Conservation (phyloP, 2,113 vertebrate species). For the Channa maculata region DNA sequence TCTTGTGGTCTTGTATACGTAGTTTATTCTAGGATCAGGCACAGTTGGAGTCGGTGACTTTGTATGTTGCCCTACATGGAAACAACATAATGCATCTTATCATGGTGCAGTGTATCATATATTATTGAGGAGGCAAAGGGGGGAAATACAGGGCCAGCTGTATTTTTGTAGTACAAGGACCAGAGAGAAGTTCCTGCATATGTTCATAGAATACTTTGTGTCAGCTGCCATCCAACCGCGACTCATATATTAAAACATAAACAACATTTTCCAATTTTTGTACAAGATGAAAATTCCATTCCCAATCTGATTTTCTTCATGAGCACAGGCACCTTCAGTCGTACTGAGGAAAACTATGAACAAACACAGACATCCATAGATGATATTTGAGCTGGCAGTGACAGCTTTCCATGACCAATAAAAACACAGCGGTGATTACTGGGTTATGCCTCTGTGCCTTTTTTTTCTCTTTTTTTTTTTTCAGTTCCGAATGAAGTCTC, state of each 20-base stretch:
- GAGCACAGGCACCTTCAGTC: slow-evolving; percentile 2
- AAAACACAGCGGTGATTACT: slow-evolving; percentile 7
- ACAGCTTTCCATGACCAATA: slow-evolving; percentile 10
- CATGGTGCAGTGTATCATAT: too few species aligned
- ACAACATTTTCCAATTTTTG: not conserved
- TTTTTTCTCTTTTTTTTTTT: not conserved
- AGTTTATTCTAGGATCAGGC: too few species aligned
- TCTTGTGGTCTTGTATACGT: too few species aligned
- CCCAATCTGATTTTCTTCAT: not conserved
- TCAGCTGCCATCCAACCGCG: too few species aligned
- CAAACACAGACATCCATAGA: slow-evolving; percentile 8
- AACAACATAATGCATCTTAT: too few species aligned
- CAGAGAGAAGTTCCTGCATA: too few species aligned
- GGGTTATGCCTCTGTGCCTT: not conserved
- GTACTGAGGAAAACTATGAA: not conserved
- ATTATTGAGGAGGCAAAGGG: too few species aligned
- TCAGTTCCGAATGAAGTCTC: slow-evolving; percentile 14
- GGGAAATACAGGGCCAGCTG: too few species aligned
- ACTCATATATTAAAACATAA: not conserved
- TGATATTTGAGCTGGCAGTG: slow-evolving; percentile 11
- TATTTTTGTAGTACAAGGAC: too few species aligned
- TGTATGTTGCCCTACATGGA: too few species aligned
- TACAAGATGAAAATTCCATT: not conserved
- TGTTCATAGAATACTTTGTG: too few species aligned
- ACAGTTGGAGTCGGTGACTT: too few species aligned